These are phyloP conservation scores for Drosophila anomalipes DNA, from an alignment of 2,888 invertebrate species.

Conservation along the genomic window DNA sequence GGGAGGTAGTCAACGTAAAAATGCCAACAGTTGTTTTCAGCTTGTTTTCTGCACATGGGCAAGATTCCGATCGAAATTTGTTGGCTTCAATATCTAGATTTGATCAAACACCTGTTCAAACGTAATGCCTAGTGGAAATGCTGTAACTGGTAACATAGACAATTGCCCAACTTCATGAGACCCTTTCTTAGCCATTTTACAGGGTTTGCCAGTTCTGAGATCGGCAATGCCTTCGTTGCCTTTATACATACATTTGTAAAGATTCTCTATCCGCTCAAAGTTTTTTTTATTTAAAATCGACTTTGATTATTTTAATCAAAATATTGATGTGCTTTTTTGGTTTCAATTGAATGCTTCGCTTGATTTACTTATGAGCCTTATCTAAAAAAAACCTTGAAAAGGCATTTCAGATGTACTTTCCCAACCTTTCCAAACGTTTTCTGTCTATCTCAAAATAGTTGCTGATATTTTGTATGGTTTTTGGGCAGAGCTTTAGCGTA, in stretches of 20 bases:
- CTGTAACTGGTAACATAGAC: not conserved
- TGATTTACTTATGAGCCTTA: not conserved
- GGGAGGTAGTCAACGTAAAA: slow-evolving; percentile 13
- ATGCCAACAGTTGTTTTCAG: slow-evolving; percentile 1
- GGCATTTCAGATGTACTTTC: not conserved
- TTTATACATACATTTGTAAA: not conserved
- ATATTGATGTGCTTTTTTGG: not conserved
- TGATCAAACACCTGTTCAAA: not conserved
- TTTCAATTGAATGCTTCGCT: not conserved
- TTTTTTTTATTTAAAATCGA: not conserved
- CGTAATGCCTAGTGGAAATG: not conserved
- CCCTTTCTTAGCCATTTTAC: not conserved
- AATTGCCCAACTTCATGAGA: not conserved
- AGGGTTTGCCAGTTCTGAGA: not conserved
- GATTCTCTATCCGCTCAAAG: not conserved
- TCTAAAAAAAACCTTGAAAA: not conserved
- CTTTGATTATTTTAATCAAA: not conserved
- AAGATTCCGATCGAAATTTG: slow-evolving; percentile 1
- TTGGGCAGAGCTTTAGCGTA: not conserved
- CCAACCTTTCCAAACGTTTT: not conserved
- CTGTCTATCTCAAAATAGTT: not conserved
- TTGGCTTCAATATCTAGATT: not conserved
- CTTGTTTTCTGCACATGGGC: slow-evolving; percentile 3
- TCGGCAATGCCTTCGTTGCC: not conserved
- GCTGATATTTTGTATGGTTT: not conserved